These are phyloP conservation scores for Agrochola circellaris DNA, from an alignment of 2,888 invertebrate genomes.

Conservation along the genomic window DNA sequence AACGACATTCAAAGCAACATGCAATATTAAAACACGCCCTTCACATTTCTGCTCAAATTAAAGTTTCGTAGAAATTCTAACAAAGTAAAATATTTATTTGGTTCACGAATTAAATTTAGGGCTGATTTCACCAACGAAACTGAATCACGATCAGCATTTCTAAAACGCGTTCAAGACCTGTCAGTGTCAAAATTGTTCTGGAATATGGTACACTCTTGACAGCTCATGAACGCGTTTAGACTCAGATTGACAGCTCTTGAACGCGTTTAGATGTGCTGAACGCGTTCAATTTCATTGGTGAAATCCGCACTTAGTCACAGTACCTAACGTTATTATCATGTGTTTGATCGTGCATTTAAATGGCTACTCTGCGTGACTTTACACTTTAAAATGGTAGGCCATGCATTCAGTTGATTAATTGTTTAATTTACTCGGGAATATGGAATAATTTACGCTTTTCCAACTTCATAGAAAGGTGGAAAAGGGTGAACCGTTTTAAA, in stretches of 20 bases:
- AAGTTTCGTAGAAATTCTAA: conserved; percentile 43
- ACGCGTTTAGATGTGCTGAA: no score
- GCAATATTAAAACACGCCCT: conserved; percentile 22
- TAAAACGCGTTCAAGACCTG: no score
- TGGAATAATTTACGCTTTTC: conserved; percentile 54
- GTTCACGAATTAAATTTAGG: conserved; percentile 45
- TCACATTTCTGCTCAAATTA: conserved; percentile 1
- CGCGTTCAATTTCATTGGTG: no score
- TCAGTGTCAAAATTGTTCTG: no score
- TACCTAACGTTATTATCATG: conserved; percentile 51
- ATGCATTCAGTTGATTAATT: conserved; percentile 83
- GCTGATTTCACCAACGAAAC: no score
- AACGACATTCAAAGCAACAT: conserved; percentile 30
- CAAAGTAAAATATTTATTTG: conserved; percentile 34
- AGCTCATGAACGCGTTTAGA: no score
- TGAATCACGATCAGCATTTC: no score
- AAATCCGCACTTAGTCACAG: conserved; percentile 37
- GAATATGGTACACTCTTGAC: no score
- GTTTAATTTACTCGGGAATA: conserved; percentile 78
- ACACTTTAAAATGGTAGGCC: conserved; percentile 66
- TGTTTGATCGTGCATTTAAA: conserved; percentile 71
- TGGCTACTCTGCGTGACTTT: conserved; percentile 73
- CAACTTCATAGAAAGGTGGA: conserved; percentile 35
- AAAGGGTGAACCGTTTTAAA: conserved; percentile 16
- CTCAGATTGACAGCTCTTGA: no score